Evolutionary conservation across 2,797 vertebrate genomes (phyloP).

Genomic region (Antennarius maculatus): DNA sequence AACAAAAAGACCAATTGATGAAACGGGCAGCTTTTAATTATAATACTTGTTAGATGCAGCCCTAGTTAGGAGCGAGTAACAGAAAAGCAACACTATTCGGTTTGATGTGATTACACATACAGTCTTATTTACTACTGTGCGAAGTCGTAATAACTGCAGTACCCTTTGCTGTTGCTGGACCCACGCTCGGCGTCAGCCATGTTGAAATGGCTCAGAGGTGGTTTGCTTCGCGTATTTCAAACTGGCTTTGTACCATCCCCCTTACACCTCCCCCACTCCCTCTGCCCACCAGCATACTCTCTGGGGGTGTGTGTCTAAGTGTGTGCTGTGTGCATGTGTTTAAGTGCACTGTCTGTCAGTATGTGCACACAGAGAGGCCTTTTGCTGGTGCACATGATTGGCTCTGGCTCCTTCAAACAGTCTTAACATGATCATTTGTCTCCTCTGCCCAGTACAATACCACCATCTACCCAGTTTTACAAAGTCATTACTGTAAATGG

Average conservation of each 20-base stretch:
- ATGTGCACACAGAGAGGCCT: slow-evolving; percentile 28
- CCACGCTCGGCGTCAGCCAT: slow-evolving; percentile 63
- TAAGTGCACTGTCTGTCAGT: slow-evolving; percentile 47
- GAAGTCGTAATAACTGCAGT: slow-evolving; percentile 35
- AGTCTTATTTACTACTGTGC: slow-evolving; percentile 6
- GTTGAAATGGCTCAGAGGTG: slow-evolving; percentile 73
- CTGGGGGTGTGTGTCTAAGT: slow-evolving; percentile 28
- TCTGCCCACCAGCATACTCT: slow-evolving; percentile 70
- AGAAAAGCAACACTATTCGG: not conserved
- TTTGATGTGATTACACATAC: slow-evolving; percentile 1
- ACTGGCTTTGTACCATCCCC: slow-evolving; percentile 78
- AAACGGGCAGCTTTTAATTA: too few relatives aligned
- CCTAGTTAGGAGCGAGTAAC: too few relatives aligned
- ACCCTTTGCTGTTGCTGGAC: slow-evolving; percentile 38
- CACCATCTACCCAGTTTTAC: slow-evolving; percentile 3
- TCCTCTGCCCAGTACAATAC: slow-evolving; percentile 9
- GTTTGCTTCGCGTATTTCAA: slow-evolving; percentile 75
- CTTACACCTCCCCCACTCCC: slow-evolving; percentile 68
- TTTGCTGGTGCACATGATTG: slow-evolving; percentile 50
- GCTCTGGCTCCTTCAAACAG: slow-evolving; percentile 23
- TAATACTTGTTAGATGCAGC: too few relatives aligned
- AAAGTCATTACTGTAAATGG: slow-evolving; percentile 22
- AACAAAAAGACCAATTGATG: too few relatives aligned
- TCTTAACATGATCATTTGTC: slow-evolving; percentile 25
- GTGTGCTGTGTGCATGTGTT: slow-evolving; percentile 42